A percentile compares a stretch with the other conserved stretches of the same genome.
phyloP scores from a whole-genome alignment of 2,888 invertebrate species.

The Drymonia ruficornis region DNA sequence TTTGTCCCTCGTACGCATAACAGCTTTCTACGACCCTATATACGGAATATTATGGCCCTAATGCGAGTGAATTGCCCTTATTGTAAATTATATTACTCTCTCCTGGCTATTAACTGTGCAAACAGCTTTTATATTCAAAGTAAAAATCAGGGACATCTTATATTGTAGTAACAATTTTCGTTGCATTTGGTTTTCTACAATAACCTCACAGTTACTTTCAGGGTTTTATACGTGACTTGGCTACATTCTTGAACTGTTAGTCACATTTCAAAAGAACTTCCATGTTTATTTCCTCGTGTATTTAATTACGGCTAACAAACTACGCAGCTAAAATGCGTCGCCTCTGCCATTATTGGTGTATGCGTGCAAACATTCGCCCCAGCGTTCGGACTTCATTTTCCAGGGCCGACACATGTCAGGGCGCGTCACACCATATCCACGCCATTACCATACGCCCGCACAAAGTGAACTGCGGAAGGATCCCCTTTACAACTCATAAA shows the following conservation, averaged over 20 bases:
- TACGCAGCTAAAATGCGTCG: constrained; percentile 27
- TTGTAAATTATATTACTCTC: constrained; percentile 51
- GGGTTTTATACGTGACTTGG: background rate
- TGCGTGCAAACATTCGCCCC: constrained; percentile 49
- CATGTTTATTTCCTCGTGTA: background rate
- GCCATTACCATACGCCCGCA: constrained; percentile 73
- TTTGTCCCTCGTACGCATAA: constrained; percentile 53
- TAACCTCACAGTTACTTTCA: too few species aligned
- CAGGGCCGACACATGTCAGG: constrained; percentile 74
- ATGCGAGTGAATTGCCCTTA: constrained; percentile 57
- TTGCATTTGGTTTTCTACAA: too few species aligned
- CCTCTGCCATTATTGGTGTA: constrained; percentile 31
- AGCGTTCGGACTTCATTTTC: constrained; percentile 70
- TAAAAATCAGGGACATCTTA: too few species aligned
- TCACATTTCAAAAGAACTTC: background rate
- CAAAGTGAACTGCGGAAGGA: constrained; percentile 68
- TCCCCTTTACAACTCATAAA: constrained; percentile 75
- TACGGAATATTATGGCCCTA: constrained; percentile 56
- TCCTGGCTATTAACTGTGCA: background rate
- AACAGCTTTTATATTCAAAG: background rate
- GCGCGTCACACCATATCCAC: constrained; percentile 70
- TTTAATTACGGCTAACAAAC: constrained; percentile 20
- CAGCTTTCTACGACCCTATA: constrained; percentile 60
- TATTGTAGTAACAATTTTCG: too few species aligned
- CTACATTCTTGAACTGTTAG: background rate